Conservation (phyloP, 2,888 invertebrate genomes). For the Liposcelis brunnea region DNA sequence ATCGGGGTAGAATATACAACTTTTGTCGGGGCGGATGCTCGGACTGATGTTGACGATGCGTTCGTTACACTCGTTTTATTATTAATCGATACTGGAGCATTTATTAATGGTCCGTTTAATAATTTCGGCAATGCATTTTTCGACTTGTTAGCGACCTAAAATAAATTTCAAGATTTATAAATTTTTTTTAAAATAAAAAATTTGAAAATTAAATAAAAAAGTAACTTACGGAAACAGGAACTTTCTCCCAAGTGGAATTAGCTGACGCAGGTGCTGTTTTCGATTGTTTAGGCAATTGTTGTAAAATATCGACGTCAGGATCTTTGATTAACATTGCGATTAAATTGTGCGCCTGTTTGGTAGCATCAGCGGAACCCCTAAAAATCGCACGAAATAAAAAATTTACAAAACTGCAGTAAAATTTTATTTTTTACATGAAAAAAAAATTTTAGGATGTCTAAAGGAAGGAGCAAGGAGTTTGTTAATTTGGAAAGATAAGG, state of each 20-base stretch:
- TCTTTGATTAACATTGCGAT: constrained; percentile 88
- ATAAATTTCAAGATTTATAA: constrained; percentile 11
- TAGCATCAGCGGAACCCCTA: constrained; percentile 79
- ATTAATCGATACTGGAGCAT: constrained; percentile 8
- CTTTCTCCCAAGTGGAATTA: constrained; percentile 38
- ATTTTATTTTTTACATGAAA: constrained; percentile 3
- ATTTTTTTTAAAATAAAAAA: background rate
- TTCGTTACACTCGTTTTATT: no score
- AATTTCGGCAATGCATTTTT: constrained; percentile 4
- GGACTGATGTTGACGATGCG: no score
- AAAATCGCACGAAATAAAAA: constrained; percentile 14
- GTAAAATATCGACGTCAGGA: constrained; percentile 78
- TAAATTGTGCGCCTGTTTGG: constrained; percentile 77
- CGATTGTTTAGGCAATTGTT: constrained; percentile 55
- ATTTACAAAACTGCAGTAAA: constrained; percentile 11
- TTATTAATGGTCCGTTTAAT: background rate
- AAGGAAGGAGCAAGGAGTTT: no score
- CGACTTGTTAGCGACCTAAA: constrained; percentile 10
- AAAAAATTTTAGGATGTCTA: no score
- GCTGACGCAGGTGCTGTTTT: constrained; percentile 28
- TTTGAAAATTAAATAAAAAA: background rate
- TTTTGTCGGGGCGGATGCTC: no score
- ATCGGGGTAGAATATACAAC: no score
- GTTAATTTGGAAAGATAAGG: no score
- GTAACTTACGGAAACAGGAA: constrained; percentile 30